Evolutionary conservation across 2,797 vertebrate species (phyloP), one percentile per base, ranked within the genome.

Genomic region (Notoglanidium macrostoma): DNA sequence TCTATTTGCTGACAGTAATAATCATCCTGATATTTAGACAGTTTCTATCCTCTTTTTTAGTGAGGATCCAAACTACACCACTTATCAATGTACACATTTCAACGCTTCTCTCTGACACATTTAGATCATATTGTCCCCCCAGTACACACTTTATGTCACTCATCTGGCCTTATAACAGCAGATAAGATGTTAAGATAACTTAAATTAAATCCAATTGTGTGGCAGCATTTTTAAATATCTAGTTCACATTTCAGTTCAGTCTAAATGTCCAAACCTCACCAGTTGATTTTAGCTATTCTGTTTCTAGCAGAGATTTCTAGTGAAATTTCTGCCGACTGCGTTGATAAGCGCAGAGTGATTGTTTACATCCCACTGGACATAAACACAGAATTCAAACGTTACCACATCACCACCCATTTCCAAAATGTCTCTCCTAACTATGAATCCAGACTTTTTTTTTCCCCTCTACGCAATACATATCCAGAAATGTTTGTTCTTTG

Each of bases 401-500:
- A 95, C 93, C 93, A 94, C 91, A 94, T 94, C 94, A 95, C 92
- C 92, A 92, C 93, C 92, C 92, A 94, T 94, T 93, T 94, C 93
- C 95, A 95, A 96, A 94, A 95, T 94, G 94, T 95, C 95, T 94
- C 95, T 94, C 93, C 94, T 94, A 94, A 94, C 92, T 93, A 91
- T 92, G 90, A 92, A 92, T 93, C 92, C 93, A 93, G 40, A 79
- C 77, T 35, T 35, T 57, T 57, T 78, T 89, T 94, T 93, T 92
- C 92, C 55, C 77, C 77, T 67, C 93, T 92, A 95, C 95, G 94
- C 93, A 92, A 95, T 95, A 95, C 92, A 91, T 94, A 94, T 95
- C 94, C 93, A 95, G 95, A 95, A 95, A 93, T 94, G 94, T 96
- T 95, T 96, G 95, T 95, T 95, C 93, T 94, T 92, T 88, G 86